Evolutionary conservation across 2,888 invertebrate species (phyloP), one percentile per base, ranked within the genome.

Genomic region (Geotrupes spiniger): DNA sequence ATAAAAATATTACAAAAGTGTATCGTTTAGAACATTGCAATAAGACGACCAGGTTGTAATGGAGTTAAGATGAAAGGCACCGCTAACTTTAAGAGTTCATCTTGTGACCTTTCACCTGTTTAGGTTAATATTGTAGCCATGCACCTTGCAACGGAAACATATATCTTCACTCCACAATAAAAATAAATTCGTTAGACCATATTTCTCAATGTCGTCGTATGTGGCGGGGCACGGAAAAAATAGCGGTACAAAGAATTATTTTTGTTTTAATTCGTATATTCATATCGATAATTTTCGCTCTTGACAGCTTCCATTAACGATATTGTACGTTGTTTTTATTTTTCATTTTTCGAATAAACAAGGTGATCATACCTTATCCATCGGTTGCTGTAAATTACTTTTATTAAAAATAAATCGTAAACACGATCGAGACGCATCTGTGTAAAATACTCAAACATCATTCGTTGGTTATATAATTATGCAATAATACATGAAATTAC

Each of bases 1-100:
- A 14, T 33, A 33, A 25, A 38, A 46, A 42, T 42, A 48, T 48
- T 38, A 42, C 38, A 48, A 48, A 48, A 48, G 42, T 48, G 38
- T 38, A 42, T 29, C 42, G 41, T 48, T 42, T 38, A 29, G 25
- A 37, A 10, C 31, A 43, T 21, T 25, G 25, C 41, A 46, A 41
- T 37, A 37, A 28, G 37, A 12, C n/a, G 17, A 36, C 17, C 17
- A 25, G 14, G 21, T 39, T 17, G 26, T 56, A 56, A 56, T 56
- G 54, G 49, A 48, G 31, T 47, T 50, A 46, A 52, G 57, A 57
- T 53, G 53, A 53, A 55, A 53, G 52, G 50, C 46, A 46, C 53
- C 55, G 55, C 55, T 55, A 53, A 49, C 53, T 53, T 56, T 53
- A 56, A 51, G 51, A 53, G 56, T 53, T 51, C 56, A 55, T 53